Conservation (phyloP, 2,113 vertebrate genomes). For the Poeciliopsis retropinna region DNA sequence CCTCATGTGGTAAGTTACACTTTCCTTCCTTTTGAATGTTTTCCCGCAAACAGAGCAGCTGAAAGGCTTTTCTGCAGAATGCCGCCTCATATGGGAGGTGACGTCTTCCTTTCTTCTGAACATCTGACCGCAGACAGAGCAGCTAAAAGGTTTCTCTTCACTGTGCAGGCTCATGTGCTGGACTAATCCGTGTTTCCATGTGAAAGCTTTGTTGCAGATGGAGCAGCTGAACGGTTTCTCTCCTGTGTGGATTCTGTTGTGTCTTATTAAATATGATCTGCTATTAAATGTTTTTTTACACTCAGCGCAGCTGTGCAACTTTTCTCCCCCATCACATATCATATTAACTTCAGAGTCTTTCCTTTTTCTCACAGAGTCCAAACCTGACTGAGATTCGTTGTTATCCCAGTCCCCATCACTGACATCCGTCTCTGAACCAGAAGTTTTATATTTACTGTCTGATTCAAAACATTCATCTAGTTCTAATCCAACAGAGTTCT, state of each 20-base stretch:
- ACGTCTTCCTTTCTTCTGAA: neutral
- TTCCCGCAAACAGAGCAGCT: neutral
- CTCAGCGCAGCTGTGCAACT: slow-evolving; percentile 26
- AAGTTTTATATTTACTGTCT: neutral
- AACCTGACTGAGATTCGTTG: neutral
- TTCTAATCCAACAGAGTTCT: neutral
- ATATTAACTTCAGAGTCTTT: neutral
- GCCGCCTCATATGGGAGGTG: neutral
- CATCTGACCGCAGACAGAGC: neutral
- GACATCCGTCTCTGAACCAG: slow-evolving; percentile 1
- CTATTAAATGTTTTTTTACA: slow-evolving; percentile 42
- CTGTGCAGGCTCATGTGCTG: neutral
- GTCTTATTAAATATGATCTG: slow-evolving; percentile 27
- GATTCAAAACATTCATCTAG: neutral
- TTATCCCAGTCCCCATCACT: slow-evolving; percentile 26
- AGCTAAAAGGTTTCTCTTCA: neutral
- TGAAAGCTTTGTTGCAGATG: neutral
- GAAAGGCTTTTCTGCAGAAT: neutral
- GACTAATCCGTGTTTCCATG: neutral
- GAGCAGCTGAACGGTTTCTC: slow-evolving; percentile 10
- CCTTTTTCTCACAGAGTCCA: neutral
- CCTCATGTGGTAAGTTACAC: neutral
- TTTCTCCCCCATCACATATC: neutral
- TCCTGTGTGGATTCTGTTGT: slow-evolving; percentile 10
- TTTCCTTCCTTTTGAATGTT: slow-evolving; percentile 1